Evolutionary conservation across 2,888 invertebrate species (phyloP).

Genomic region (Melinaea menophilus): DNA sequence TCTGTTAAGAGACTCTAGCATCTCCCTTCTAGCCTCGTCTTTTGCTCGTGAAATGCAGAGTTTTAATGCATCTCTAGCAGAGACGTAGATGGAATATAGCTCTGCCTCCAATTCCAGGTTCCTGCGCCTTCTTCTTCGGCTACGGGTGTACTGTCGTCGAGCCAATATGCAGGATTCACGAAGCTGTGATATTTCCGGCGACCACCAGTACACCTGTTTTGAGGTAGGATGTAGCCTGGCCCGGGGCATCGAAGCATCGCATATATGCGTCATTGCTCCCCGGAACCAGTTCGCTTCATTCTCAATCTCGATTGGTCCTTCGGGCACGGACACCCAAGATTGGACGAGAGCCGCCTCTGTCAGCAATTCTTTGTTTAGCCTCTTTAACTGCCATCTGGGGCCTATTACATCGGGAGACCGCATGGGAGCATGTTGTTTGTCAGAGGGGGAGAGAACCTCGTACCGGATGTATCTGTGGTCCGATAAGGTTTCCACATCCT

Average conservation of each 20-base stretch:
- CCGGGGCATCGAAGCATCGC: constrained; percentile 23
- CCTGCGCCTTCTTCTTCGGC: constrained; percentile 8
- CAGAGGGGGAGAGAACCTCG: constrained; percentile 6
- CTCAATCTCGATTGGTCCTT: constrained; percentile 1
- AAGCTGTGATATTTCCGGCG: constrained; percentile 14
- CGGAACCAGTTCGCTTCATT: constrained; percentile 15
- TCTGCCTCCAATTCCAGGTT: constrained; percentile 4
- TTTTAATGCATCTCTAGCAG: constrained; percentile 10
- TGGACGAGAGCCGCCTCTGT: constrained; percentile 14
- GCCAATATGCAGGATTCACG: constrained; percentile 10
- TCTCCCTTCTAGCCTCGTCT: constrained; percentile 10
- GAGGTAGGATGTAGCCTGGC: neutral
- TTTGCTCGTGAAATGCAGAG: constrained; percentile 13
- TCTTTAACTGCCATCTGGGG: constrained; percentile 10
- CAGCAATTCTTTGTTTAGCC: constrained; percentile 5
- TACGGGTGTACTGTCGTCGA: constrained; percentile 17
- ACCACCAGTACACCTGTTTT: constrained; percentile 25
- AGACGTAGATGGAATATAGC: constrained; percentile 7
- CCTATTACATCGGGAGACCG: neutral
- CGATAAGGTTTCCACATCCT: constrained; percentile 25
- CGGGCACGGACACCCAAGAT: constrained; percentile 12
- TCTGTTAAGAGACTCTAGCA: constrained; percentile 2
- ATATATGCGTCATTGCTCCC: constrained; percentile 20
- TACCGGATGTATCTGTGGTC: constrained; percentile 27
- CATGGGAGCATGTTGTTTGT: neutral